phyloP scores from a whole-genome alignment of 2,797 vertebrate genomes.

The Glossophaga mutica region DNA sequence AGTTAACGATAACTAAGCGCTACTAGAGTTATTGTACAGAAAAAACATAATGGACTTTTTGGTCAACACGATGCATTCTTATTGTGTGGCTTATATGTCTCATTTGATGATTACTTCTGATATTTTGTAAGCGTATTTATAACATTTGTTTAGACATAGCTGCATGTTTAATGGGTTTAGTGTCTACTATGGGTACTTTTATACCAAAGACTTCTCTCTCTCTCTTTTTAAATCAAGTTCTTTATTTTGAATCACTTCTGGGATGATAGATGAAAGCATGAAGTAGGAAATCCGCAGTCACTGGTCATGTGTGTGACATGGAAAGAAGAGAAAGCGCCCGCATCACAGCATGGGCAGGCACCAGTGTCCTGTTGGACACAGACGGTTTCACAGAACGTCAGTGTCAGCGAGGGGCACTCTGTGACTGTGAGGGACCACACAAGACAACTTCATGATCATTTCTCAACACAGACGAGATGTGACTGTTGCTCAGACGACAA shows the following conservation, averaged over 20 bases:
- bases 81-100: background rate
- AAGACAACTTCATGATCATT: background rate
- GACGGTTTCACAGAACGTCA: background rate
- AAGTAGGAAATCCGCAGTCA: background rate
- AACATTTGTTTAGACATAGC: background rate
- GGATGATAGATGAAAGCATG: background rate
- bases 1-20: too few relatives aligned
- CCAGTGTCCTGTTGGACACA: background rate
- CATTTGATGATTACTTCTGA: background rate
- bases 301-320: background rate
- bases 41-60: too few relatives aligned
- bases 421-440: background rate
- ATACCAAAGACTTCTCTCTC: background rate
- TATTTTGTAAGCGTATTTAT: background rate
- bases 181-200: background rate
- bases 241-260: background rate
- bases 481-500: background rate
- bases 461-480: background rate
- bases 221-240: background rate
- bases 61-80: background rate
- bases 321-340: background rate
- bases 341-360: fast-evolving
- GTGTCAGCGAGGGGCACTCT: background rate
- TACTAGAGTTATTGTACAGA: too few relatives aligned
- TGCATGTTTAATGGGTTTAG: background rate